Evolutionary conservation across 2,797 vertebrate species (phyloP), one percentile per base, ranked within the genome.

Genomic region (Typhlichthys eigenmanni): DNA sequence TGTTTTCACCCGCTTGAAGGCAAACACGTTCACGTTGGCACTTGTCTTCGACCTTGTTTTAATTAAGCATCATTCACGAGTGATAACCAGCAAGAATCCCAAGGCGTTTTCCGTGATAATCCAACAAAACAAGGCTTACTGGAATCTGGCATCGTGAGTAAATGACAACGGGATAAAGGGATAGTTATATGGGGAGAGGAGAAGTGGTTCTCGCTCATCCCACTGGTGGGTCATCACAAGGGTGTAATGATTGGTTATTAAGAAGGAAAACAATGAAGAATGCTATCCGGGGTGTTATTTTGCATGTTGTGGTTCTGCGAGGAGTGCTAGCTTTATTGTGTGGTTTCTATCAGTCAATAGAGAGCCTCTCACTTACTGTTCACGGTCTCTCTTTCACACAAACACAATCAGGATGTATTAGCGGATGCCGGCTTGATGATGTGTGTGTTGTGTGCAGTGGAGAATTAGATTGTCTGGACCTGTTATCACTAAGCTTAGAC

Each of bases 161-260:
- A 87, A 87, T 83, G 75, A 88, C 81, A 85, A 85, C 81, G 78
- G 84, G 84, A 87, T 88, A 83, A 86, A 78, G 67, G 71, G 70
- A 76, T 70, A 34, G 59, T 62, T 70, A 61, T 73, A 49, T 19
- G 16, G 12, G 64, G 3, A 38, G 32, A 47, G 57, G 70, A 71
- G 62, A 54, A 67, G 58, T 59, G 58, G 51, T 16, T 71, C 17
- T 55, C 63, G 54, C 59, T 64, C 58, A 62, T 53, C 55, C 71
- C 69, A 73, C 71, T 62, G 12, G 58, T 76, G 65, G 47, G 47
- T 66, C 71, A 64, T 59, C 52, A 61, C 55, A 6, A 46, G 50
- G 34, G 53, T 13, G 38, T 34, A 52, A 13, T 45, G 24, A 50
- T 59, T 58, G 24, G 48, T 76, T 71, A 66, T 62, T 71, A 62